Evolutionary conservation across 1,140 invertebrate species (phyloP).

Genomic region (Geopemphigus sp.): DNA sequence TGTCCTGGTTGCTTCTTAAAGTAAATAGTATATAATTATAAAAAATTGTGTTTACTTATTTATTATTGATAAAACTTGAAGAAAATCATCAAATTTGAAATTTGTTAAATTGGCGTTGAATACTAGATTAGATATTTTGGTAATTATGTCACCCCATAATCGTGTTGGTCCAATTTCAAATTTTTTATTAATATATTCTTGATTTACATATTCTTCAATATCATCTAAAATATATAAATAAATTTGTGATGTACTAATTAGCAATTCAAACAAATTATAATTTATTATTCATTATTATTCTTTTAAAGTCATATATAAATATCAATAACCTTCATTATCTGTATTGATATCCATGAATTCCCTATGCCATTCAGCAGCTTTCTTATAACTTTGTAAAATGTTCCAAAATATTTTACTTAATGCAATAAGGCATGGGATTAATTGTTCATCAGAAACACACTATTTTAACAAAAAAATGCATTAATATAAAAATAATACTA

Average conservation of each 20-base stretch:
- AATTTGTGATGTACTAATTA: background rate
- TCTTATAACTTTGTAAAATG: conserved; percentile 78
- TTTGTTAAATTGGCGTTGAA: conserved; percentile 73
- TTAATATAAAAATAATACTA: background rate
- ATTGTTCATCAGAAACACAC: conserved; percentile 71
- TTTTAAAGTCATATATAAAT: no score
- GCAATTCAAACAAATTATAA: no score
- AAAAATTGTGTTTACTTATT: conserved; percentile 63
- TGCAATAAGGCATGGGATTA: conserved; percentile 76
- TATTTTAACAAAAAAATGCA: conserved; percentile 54
- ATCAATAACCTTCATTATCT: conserved; percentile 38
- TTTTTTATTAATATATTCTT: conserved; percentile 83
- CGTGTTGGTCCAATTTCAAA: conserved; percentile 78
- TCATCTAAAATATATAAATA: conserved; percentile 55
- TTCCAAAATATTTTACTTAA: conserved; percentile 80
- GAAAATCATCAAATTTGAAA: conserved; percentile 93
- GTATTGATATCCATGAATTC: conserved; percentile 55
- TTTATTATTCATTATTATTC: no score
- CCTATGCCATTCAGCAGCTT: conserved; percentile 77
- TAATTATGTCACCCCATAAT: conserved; percentile 93
- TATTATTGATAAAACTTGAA: conserved; percentile 82
- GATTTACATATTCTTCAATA: conserved; percentile 67
- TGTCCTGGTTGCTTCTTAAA: no score
- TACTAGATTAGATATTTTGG: conserved; percentile 79
- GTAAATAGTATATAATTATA: no score